A percentile compares a stretch with the other conserved stretches of the same genome.
Evolutionary conservation across 2,797 vertebrate species (phyloP).

Genomic region (Poecilia wingei): DNA sequence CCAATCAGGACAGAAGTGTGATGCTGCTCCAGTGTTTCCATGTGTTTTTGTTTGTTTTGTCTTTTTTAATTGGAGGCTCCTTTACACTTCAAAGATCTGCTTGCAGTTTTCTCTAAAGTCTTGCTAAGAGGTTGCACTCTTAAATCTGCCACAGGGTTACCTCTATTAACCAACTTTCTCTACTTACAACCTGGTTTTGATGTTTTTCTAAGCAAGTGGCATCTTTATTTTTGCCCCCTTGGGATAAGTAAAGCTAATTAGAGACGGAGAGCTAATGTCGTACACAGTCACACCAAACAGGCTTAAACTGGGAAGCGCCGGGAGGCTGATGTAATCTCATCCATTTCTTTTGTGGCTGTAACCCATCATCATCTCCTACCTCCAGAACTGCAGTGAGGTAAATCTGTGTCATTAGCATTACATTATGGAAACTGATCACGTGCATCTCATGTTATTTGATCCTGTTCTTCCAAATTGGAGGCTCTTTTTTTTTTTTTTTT

Average conservation of each 20-base stretch:
- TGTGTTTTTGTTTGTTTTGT: background rate
- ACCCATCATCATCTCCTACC: constrained; percentile 2
- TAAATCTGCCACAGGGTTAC: constrained; percentile 27
- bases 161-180: constrained; percentile 1
- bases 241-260: constrained; percentile 46
- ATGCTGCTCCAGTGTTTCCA: constrained; percentile 8
- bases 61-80: constrained; percentile 19
- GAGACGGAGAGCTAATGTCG: constrained; percentile 30
- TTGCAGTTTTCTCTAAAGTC: constrained; percentile 8
- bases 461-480: background rate
- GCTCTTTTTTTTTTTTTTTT: too few species aligned
- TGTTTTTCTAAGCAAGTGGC: constrained; percentile 41
- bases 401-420: constrained; percentile 4
- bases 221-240: constrained; percentile 32
- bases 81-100: constrained; percentile 53
- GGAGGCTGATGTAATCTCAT: background rate
- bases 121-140: constrained; percentile 16
- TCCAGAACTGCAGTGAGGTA: background rate
- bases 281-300: constrained; percentile 8
- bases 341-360: background rate
- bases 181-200: constrained; percentile 24
- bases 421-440: background rate
- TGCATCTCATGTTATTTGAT: background rate
- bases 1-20: constrained; percentile 15
- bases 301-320: background rate